These are phyloP conservation scores for Melanotaenia maccullochi DNA, from an alignment of 2,797 vertebrate species.

Conservation along the genomic window DNA sequence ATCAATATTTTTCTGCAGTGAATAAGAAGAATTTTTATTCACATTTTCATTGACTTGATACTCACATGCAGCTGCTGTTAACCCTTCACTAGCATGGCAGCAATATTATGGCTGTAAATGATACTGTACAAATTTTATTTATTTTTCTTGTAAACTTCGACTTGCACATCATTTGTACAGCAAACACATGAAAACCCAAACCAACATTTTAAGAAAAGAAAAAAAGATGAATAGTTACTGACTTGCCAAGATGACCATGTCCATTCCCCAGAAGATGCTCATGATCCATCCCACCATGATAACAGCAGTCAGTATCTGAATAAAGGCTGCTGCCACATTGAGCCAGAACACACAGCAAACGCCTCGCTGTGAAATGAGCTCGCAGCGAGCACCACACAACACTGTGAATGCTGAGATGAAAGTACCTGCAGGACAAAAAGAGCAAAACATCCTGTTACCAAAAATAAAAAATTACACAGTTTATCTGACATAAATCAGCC, in stretches of 20 bases:
- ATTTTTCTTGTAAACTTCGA: too few relatives aligned
- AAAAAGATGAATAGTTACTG: slow-evolving; percentile 66
- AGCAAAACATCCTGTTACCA: slow-evolving; percentile 5
- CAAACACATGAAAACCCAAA: not conserved
- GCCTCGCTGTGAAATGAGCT: slow-evolving; percentile 90
- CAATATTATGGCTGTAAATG: not conserved
- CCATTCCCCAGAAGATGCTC: slow-evolving; percentile 99
- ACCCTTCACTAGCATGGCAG: not conserved
- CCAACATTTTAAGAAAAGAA: not conserved
- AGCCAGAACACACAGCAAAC: slow-evolving; percentile 98
- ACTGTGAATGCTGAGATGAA: slow-evolving; percentile 96
- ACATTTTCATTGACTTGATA: not conserved
- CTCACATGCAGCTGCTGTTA: not conserved
- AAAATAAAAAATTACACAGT: not conserved
- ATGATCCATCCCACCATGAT: slow-evolving; percentile 99
- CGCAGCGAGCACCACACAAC: slow-evolving; percentile 93
- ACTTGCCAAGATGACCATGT: slow-evolving; percentile 99
- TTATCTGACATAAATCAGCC: not conserved
- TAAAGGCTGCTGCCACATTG: slow-evolving; percentile 94
- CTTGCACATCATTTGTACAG: too few relatives aligned
- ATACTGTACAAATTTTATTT: too few relatives aligned
- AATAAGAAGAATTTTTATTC: not conserved
- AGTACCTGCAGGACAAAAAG: slow-evolving; percentile 82
- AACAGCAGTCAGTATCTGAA: slow-evolving; percentile 95
- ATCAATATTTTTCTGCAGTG: not conserved